Evolutionary conservation across 2,797 vertebrate genomes (phyloP).

Genomic region (Simalia tracyae): DNA sequence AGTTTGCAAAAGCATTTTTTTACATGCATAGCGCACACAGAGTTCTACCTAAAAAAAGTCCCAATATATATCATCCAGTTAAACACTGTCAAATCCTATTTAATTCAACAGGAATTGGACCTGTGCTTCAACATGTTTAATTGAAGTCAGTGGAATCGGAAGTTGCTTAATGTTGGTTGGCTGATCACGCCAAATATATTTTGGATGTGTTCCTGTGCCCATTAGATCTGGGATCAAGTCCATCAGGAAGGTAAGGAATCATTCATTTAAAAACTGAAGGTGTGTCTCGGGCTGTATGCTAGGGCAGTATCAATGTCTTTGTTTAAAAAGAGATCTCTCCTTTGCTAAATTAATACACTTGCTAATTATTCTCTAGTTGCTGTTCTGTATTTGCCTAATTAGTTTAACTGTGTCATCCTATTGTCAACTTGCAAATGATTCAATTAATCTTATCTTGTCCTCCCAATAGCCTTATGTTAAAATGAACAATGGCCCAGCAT

Average conservation of each 20-base stretch:
- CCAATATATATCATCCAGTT: neutral
- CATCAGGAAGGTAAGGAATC: neutral
- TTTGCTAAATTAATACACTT: conserved; percentile 44
- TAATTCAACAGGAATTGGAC: neutral
- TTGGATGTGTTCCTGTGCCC: neutral
- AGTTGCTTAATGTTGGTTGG: neutral
- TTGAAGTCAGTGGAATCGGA: neutral
- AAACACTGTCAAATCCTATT: neutral
- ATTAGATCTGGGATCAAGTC: neutral
- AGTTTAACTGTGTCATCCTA: conserved; percentile 50
- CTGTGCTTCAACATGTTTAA: neutral
- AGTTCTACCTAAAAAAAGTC: neutral
- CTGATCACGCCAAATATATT: neutral
- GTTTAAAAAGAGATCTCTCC: conserved; percentile 52
- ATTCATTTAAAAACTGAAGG: conserved; percentile 33
- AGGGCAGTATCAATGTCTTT: conserved; percentile 23
- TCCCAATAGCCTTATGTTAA: conserved; percentile 38
- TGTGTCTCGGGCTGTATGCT: conserved; percentile 32
- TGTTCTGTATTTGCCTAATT: conserved; percentile 54
- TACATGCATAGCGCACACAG: neutral
- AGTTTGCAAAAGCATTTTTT: neutral
- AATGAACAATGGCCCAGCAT: conserved; percentile 36
- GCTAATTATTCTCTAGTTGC: conserved; percentile 41
- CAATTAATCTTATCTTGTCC: conserved; percentile 54
- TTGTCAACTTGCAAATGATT: conserved; percentile 58